Evolutionary conservation across 2,888 invertebrate genomes (phyloP).

Genomic region (Melanostoma scalare): DNA sequence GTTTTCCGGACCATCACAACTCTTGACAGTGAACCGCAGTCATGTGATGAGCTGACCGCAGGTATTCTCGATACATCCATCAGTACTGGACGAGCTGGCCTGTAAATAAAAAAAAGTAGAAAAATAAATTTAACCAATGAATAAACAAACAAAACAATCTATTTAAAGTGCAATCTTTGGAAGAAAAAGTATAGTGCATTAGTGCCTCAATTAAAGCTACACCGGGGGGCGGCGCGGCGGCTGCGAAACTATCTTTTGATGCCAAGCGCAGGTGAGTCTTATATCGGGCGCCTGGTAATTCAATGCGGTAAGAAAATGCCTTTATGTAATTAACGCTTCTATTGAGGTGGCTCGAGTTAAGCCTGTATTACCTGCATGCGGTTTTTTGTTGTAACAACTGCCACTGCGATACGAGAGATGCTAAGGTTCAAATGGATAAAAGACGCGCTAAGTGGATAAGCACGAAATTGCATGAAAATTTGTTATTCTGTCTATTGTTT

Average conservation of each 20-base stretch:
- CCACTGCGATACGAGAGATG: slow-evolving; percentile 15
- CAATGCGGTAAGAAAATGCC: slow-evolving; percentile 44
- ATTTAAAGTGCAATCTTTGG: slow-evolving; percentile 30
- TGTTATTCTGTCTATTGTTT: slow-evolving; percentile 37
- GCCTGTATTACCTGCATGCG: slow-evolving; percentile 3
- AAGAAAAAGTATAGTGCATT: too few relatives aligned
- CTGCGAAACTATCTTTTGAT: too few relatives aligned
- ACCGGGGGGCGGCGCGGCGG: too few relatives aligned
- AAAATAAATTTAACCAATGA: background rate
- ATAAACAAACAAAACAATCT: slow-evolving; percentile 11
- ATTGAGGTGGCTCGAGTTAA: slow-evolving; percentile 38
- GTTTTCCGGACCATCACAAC: slow-evolving; percentile 88
- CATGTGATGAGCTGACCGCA: slow-evolving; percentile 79
- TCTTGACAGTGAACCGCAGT: slow-evolving; percentile 83
- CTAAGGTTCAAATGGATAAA: slow-evolving; percentile 58
- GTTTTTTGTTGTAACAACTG: slow-evolving; percentile 24
- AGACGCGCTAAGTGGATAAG: slow-evolving; percentile 59
- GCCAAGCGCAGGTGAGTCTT: too few relatives aligned
- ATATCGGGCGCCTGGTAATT: slow-evolving; percentile 14
- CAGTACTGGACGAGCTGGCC: slow-evolving; percentile 75
- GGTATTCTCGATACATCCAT: slow-evolving; percentile 76
- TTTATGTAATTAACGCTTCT: slow-evolving; percentile 62
- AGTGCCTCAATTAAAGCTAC: too few relatives aligned
- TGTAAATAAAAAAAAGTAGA: slow-evolving; percentile 60
- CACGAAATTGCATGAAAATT: slow-evolving; percentile 53